Base-by-base conservation (phyloP, 2,888 invertebrate genomes). In the Melanotus villosus region DNA sequence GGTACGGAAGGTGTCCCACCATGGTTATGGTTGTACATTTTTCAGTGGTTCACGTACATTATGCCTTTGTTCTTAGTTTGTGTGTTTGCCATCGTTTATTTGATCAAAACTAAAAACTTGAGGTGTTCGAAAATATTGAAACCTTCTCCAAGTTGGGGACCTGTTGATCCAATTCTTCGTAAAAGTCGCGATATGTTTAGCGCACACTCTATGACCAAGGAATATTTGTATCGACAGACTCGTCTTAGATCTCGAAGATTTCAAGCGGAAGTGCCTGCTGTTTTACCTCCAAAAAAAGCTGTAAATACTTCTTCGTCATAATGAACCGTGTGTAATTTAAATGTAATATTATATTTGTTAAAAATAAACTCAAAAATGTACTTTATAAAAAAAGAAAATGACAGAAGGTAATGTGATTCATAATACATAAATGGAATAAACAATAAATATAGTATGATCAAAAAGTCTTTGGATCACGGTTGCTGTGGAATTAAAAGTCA, bases 221-320 rank as follows among this genome's bases (percentile, higher is more conserved):
- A 65, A 36, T 65, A 65, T 12, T 57, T 65, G 57, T 65, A 65
- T 10, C 41, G 65, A 19, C 65, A 65, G 32, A 65, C 57, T 57
- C 50, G 57, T 9, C 5, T 65, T 21, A 45, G 45, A 0, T 9
- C 45, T 4, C 7, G 19, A 45, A 43, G 26, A 34, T 65, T 65
- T 65, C 57, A 45, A 14, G 43, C 43, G 9, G 65, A 63, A 54
- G 14, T 63, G 3, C 63, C 63, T 9, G 54, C 54, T 19, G 52
- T 52, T 34, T 12, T 52, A 16, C 16, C 19, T 1, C 19, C 41
- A 7, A 14, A 14, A 14, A 1, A 38, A 1, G 2, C 1, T 2
- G 18, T 7, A 18, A 7, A 41, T 2, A 5, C 41, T 7, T 41
- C 41, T 6, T 16, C 7, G 2, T 41, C 41, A 7, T 41, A 14